Conservation (phyloP, 2,888 invertebrate species). For the Ariolimax columbianus region DNA sequence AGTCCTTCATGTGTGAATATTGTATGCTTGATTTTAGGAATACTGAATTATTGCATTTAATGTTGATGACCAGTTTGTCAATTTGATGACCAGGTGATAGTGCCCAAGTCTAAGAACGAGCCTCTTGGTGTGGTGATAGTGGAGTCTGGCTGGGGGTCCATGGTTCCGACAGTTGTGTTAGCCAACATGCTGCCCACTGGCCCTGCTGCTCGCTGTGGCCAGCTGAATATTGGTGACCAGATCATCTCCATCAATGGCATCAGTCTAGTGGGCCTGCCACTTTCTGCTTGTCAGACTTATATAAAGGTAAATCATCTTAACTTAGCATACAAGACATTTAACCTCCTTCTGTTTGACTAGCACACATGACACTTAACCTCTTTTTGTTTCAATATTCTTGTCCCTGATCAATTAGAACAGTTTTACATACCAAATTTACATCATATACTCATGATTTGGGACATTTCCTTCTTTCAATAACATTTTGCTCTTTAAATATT, state of each 20-base stretch:
- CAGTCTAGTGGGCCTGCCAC: conserved; percentile 96
- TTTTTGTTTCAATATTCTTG: too few relatives aligned
- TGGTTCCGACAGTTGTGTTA: conserved; percentile 99
- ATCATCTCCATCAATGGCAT: conserved; percentile 99
- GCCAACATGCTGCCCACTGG: conserved; percentile 98
- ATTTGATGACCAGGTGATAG: conserved; percentile 87
- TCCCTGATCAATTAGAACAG: too few relatives aligned
- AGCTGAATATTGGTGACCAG: conserved; percentile 99
- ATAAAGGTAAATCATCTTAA: conserved; percentile 87
- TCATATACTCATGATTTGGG: too few relatives aligned
- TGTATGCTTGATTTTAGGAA: background rate
- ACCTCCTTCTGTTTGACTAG: too few relatives aligned
- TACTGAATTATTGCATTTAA: background rate
- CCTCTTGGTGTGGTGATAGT: conserved; percentile 98
- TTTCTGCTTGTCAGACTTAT: conserved; percentile 98
- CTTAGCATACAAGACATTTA: too few relatives aligned
- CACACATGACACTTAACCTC: too few relatives aligned
- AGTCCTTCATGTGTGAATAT: too few relatives aligned
- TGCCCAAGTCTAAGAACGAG: conserved; percentile 98
- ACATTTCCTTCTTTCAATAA: too few relatives aligned
- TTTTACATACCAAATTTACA: too few relatives aligned
- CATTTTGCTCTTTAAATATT: too few relatives aligned
- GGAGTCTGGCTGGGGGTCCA: conserved; percentile 99
- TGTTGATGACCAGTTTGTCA: too few relatives aligned
- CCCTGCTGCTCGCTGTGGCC: conserved; percentile 98